These are phyloP conservation scores for Lophochroa leadbeateri DNA, from an alignment of 2,113 vertebrate species.

Conservation along the genomic window DNA sequence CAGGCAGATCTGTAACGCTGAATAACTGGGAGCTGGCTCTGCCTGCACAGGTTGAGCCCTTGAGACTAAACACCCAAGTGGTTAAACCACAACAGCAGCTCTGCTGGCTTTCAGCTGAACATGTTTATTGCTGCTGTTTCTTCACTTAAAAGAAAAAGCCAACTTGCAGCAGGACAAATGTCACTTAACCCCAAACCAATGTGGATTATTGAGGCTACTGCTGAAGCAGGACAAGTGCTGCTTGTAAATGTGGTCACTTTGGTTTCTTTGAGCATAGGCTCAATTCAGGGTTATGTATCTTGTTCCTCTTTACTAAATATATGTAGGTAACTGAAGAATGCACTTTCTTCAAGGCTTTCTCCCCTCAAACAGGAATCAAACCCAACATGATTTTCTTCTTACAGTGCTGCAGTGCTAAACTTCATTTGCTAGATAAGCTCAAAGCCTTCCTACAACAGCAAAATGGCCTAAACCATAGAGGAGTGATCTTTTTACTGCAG, in stretches of 20 bases:
- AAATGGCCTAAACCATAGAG: neutral
- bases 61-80: neutral
- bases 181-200: accelerated
- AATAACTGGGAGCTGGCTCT: neutral
- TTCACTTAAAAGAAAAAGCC: neutral
- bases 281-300: accelerated
- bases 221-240: neutral
- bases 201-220: neutral
- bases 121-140: neutral
- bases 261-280: neutral
- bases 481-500: neutral
- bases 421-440: neutral
- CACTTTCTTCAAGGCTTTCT: neutral
- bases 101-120: neutral
- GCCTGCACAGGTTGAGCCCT: neutral
- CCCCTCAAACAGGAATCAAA: neutral
- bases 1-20: neutral
- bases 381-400: neutral
- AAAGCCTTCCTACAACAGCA: neutral
- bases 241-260: neutral
- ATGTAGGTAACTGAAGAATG: neutral
- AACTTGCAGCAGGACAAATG: neutral
- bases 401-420: neutral
- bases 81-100: no score
- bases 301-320: neutral